Conservation (phyloP, 37 sponge, comb jelly and placozoan genomes). For the Corticium candelabrum region DNA sequence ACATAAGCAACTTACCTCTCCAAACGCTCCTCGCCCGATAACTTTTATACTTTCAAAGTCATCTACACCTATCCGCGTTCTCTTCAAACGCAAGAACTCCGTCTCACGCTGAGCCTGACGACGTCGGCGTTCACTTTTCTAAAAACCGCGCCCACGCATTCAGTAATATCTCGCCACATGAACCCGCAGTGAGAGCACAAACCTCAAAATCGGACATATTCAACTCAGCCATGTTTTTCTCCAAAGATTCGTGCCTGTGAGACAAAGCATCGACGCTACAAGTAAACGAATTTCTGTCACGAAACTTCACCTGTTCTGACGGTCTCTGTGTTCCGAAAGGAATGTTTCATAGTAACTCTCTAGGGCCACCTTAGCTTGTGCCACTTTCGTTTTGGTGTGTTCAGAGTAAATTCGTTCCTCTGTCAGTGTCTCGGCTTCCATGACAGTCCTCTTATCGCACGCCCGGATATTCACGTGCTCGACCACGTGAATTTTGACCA, state of each 20-base stretch:
- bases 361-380: slow-evolving; percentile 57
- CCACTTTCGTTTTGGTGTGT: slow-evolving; percentile 36
- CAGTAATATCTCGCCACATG: neutral
- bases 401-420: no score
- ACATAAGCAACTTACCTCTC: slow-evolving; percentile 89
- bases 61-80: slow-evolving; percentile 78
- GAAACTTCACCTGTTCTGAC: slow-evolving; percentile 29
- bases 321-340: slow-evolving; percentile 36
- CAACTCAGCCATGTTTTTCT: neutral
- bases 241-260: neutral
- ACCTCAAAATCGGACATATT: neutral
- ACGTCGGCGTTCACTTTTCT: slow-evolving; percentile 68
- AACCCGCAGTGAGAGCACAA: neutral
- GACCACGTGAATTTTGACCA: no score
- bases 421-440: no score
- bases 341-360: slow-evolving; percentile 76
- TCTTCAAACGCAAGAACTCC: slow-evolving; percentile 82
- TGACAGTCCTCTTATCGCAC: no score
- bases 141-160: neutral
- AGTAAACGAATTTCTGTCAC: neutral
- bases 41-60: slow-evolving; percentile 94
- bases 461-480: no score
- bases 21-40: slow-evolving; percentile 97
- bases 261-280: no score
- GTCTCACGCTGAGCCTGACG: slow-evolving; percentile 85